Evolutionary conservation across 2,113 vertebrate species (phyloP), one percentile per base, ranked within the genome.

Genomic region (Myotis brandtii): DNA sequence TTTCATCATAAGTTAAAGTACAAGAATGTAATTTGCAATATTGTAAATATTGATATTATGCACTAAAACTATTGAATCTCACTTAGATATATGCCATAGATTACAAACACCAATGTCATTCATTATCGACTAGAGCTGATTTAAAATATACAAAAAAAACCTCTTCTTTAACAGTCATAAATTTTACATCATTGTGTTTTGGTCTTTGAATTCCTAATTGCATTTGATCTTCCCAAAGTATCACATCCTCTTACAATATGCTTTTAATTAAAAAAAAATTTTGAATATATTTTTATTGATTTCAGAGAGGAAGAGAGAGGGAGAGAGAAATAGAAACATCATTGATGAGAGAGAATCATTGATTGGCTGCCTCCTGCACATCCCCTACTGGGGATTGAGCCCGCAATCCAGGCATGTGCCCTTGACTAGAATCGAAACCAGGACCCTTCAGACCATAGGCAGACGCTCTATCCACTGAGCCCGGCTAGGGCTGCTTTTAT

Each of bases 1-100:
- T 91, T 66, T 54, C 2, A 86, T 86, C n/a, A 52, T 4, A 66
- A 37, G 12, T 87, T 93, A 52, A 69, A 96, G 62, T 25, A 12
- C 52, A 72, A 50, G 20, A 17, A 25, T 4, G 0, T n/a, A 23
- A 72, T 84, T 86, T 77, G 14, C 30, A 73, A 27, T 37, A 21
- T 34, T 73, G 46, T 50, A 89, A 48, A 79, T 37, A 52, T 11
- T 9, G 52, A 56, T 23, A 52, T 76, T 25, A 81, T 6, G 9
- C 56, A n/a, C 30, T 6, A 17, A 1, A 69, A 16, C 50, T 54
- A 25, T 56, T 70, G 86, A 8, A 7, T 76, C 46, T 79, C 56
- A 27, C 7, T 20, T 34, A 70, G 17, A 54, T 17, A 32, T 16
- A 32, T 40, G 40, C 23, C 75, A 34, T 21, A 37, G 46, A 40